phyloP scores from a whole-genome alignment of 2,888 invertebrate genomes.

The Lamellibrachia satsuma region DNA sequence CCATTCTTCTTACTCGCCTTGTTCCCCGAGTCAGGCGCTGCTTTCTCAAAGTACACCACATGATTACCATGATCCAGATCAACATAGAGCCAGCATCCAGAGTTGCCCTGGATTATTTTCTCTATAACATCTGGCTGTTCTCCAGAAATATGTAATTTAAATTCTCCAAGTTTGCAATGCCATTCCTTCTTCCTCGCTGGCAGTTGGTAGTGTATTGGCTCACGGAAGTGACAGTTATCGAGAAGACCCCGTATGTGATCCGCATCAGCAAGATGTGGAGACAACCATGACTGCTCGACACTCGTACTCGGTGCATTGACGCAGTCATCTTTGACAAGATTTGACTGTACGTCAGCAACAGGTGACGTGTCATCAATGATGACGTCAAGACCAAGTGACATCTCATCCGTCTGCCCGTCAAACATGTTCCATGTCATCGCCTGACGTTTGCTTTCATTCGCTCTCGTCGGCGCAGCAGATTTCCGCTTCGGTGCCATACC shows the following conservation, averaged over 20 bases:
- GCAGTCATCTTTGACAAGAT: conserved; percentile 43
- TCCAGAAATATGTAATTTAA: conserved; percentile 24
- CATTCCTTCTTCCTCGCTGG: conserved; percentile 30
- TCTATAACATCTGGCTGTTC: conserved; percentile 23
- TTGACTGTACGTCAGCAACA: conserved; percentile 31
- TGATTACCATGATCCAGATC: conserved; percentile 47
- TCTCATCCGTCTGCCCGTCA: conserved; percentile 40
- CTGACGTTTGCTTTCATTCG: conserved; percentile 50
- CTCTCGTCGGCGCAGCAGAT: conserved; percentile 47
- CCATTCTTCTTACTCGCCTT: background rate
- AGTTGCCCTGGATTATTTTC: background rate
- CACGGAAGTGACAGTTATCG: conserved; percentile 46
- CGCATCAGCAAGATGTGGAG: background rate
- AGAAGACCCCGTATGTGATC: conserved; percentile 30
- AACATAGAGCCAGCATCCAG: conserved; percentile 58
- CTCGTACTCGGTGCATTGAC: conserved; percentile 31
- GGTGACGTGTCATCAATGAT: background rate
- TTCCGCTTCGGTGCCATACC: conserved; percentile 57
- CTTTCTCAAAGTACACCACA: conserved; percentile 58
- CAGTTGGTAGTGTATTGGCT: conserved; percentile 38
- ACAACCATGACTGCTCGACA: background rate
- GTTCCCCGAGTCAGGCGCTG: conserved; percentile 23
- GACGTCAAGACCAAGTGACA: background rate
- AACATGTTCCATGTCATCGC: conserved; percentile 58
- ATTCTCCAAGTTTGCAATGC: conserved; percentile 43